Conservation (phyloP, 1,140 invertebrate genomes). For the Varroa destructor region DNA sequence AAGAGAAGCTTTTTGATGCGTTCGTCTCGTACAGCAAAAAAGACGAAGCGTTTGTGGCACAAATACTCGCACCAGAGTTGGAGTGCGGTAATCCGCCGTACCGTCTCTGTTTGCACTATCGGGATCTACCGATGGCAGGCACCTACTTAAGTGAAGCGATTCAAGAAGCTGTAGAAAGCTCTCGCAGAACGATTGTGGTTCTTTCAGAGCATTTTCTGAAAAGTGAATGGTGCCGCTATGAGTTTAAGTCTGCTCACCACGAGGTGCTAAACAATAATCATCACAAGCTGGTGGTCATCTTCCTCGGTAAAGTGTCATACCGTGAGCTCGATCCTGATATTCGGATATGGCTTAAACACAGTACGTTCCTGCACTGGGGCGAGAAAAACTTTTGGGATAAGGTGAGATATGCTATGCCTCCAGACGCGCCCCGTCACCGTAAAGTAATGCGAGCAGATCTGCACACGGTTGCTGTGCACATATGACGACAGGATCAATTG, state of each 20-base stretch:
- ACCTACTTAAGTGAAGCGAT: constrained; percentile 59
- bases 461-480: too few species aligned
- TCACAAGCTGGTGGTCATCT: constrained; percentile 66
- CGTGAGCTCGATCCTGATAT: constrained; percentile 72
- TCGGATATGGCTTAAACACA: constrained; percentile 76
- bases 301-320: constrained; percentile 58
- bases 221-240: constrained; percentile 83
- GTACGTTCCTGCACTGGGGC: constrained; percentile 76
- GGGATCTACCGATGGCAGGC: constrained; percentile 59
- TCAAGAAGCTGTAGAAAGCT: constrained; percentile 73
- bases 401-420: constrained; percentile 69
- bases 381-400: constrained; percentile 89
- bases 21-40: constrained; percentile 85
- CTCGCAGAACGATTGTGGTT: constrained; percentile 72
- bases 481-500: too few species aligned
- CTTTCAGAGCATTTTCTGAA: constrained; percentile 83
- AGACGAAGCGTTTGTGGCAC: constrained; percentile 74
- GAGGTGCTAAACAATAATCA: constrained; percentile 66
- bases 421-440: too few species aligned
- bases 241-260: constrained; percentile 81
- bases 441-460: too few species aligned
- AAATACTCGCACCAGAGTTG: constrained; percentile 42
- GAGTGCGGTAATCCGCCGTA: constrained; percentile 60
- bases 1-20: constrained; percentile 79
- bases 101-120: constrained; percentile 74